Conservation (phyloP, 2,797 vertebrate genomes). For the Heliangelus exortis region DNA sequence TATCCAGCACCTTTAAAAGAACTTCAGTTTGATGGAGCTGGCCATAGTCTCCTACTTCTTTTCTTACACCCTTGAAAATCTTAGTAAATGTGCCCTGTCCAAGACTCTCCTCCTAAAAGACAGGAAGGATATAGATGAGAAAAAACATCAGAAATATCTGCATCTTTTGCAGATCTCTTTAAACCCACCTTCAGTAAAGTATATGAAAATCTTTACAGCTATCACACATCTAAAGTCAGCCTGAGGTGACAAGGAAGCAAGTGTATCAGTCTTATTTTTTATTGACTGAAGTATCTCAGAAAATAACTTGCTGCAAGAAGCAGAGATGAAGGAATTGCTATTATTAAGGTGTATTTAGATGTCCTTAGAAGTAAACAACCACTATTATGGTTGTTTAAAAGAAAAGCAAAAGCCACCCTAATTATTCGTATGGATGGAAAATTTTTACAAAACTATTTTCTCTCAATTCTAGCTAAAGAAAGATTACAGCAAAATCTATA, state of each 20-base stretch:
- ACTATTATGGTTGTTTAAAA: neutral
- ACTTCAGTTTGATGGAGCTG: slow-evolving; percentile 92
- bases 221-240: neutral
- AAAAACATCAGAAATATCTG: neutral
- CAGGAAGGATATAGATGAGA: neutral
- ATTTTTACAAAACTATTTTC: neutral
- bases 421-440: neutral
- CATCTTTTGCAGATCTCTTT: neutral
- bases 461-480: neutral
- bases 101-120: slow-evolving; percentile 87
- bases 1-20: slow-evolving; percentile 93
- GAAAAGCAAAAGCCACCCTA: too few species aligned
- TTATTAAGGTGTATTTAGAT: neutral
- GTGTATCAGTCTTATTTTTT: neutral
- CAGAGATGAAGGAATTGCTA: neutral
- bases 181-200: neutral
- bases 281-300: neutral
- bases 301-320: neutral
- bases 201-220: neutral
- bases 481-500: neutral
- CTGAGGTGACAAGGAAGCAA: neutral
- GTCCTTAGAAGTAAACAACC: neutral
- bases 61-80: slow-evolving; percentile 91
- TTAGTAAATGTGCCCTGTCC: slow-evolving; percentile 97
- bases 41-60: slow-evolving; percentile 92